Base-by-base conservation (phyloP, 2,797 vertebrate genomes). In the Gephyroberyx darwinii region DNA sequence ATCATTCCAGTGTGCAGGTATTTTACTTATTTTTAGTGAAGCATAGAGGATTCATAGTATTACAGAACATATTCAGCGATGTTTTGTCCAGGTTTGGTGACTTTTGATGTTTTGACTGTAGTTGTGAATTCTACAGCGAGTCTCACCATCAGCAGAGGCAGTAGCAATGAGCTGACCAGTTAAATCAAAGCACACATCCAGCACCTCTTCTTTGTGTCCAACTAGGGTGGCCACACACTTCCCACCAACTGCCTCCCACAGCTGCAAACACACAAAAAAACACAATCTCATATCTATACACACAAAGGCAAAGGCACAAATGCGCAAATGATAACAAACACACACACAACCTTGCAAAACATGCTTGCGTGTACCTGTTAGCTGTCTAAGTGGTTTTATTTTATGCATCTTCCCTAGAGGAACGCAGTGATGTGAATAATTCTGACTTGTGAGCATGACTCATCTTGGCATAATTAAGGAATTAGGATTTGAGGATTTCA, bases 111-210 rank as follows among this genome's bases (percentile, higher is more conserved):
- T 14, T 37, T 54, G 19, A 59, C 12, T 59, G n/a, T 59, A 59
- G 56, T 39, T 8, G 22, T 41, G 55, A 20, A 26, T 13, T 64
- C 20, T 33, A 45, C 19, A 20, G 16, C 20, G 56, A 9, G 30
- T 74, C 95, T 92, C 86, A 97, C 98, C 96, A 69, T 99, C 97
- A 0, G 95, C 94, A 1, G 95, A 98, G 17, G 96, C 96, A 0
- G 96, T 93, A 5, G 95, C 97, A 12, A 98, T 88, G 54, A 95
- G 92, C 65, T 96, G 96, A 54, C 98, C 96, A 0, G 94, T 92
- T 63, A 93, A 95, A 92, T 98, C 95, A 78, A 99, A 99, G 85
- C 96, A 96, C 79, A 96, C 96, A 39, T 99, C 97, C 64, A 98
- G 50, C 74, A 99, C 92, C 88, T 98, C 96, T 70, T 95, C 94